phyloP scores from a whole-genome alignment of 2,797 vertebrate genomes.

The Manis crassicaudata region DNA sequence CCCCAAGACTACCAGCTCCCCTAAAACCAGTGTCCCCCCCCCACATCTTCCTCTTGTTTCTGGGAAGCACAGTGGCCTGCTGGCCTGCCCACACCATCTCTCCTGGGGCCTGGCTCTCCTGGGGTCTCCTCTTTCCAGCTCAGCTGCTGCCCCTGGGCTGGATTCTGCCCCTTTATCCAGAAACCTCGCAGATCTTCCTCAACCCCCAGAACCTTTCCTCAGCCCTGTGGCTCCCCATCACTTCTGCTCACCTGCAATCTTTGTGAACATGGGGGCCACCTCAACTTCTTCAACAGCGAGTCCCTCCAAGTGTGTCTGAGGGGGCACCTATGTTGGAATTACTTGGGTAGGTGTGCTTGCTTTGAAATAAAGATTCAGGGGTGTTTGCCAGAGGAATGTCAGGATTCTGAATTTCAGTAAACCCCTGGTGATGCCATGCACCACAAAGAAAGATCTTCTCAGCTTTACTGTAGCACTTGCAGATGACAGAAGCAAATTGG shows the following conservation, averaged over 20 bases:
- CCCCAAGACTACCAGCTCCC: not conserved
- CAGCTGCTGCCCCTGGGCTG: not conserved
- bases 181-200: not conserved
- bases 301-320: not conserved
- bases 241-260: accelerated
- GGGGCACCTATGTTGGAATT: not conserved
- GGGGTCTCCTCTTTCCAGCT: not conserved
- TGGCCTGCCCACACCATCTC: accelerated
- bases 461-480: not conserved
- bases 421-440: not conserved
- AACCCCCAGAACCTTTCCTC: not conserved
- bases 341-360: not conserved
- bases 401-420: not conserved
- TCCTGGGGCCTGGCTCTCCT: not conserved
- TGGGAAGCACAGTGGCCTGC: accelerated
- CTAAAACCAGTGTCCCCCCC: not conserved
- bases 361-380: not conserved
- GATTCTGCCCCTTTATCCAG: not conserved
- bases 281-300: not conserved
- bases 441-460: not conserved
- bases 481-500: not conserved
- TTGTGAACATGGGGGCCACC: not conserved
- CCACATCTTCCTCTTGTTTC: not conserved
- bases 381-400: not conserved
- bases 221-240: not conserved